A percentile compares a stretch with the other conserved stretches of the same genome.
Conservation (phyloP, 2,888 invertebrate species). For the Cheilosia variabilis region DNA sequence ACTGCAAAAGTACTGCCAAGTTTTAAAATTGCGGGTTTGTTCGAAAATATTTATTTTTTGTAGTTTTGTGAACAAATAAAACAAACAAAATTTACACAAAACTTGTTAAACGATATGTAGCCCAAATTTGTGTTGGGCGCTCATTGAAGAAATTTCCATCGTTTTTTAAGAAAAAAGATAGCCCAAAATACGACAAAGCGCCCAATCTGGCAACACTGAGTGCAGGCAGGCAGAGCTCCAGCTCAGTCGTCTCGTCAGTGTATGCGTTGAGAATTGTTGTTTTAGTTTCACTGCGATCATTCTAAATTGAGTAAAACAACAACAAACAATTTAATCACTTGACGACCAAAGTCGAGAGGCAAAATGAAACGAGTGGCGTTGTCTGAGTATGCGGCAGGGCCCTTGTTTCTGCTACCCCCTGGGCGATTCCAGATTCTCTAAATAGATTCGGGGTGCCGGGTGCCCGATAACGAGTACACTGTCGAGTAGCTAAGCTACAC, state of each 20-base stretch:
- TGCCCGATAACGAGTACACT: constrained; percentile 21
- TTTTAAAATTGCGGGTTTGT: too few relatives aligned
- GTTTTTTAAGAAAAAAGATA: too few relatives aligned
- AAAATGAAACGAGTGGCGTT: constrained; percentile 1
- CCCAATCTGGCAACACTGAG: too few relatives aligned
- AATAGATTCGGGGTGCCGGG: constrained; percentile 20
- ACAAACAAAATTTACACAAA: too few relatives aligned
- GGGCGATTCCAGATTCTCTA: constrained; percentile 11
- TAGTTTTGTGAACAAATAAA: too few relatives aligned
- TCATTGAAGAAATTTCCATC: too few relatives aligned
- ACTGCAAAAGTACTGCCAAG: too few relatives aligned
- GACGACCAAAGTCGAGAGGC: constrained; percentile 27
- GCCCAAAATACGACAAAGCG: too few relatives aligned
- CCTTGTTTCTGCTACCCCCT: constrained; percentile 15
- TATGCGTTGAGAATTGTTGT: neutral
- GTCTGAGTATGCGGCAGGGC: constrained; percentile 1
- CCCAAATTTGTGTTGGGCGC: too few relatives aligned
- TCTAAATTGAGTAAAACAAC: constrained; percentile 34
- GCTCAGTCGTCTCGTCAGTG: neutral
- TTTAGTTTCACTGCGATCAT: neutral
- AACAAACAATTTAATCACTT: constrained; percentile 25
- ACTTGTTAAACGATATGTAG: too few relatives aligned
- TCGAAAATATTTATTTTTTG: too few relatives aligned
- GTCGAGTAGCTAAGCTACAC: constrained; percentile 5
- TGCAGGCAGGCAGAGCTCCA: too few relatives aligned